Conservation (phyloP, 2,113 vertebrate species). For the Aramus guarauna region DNA sequence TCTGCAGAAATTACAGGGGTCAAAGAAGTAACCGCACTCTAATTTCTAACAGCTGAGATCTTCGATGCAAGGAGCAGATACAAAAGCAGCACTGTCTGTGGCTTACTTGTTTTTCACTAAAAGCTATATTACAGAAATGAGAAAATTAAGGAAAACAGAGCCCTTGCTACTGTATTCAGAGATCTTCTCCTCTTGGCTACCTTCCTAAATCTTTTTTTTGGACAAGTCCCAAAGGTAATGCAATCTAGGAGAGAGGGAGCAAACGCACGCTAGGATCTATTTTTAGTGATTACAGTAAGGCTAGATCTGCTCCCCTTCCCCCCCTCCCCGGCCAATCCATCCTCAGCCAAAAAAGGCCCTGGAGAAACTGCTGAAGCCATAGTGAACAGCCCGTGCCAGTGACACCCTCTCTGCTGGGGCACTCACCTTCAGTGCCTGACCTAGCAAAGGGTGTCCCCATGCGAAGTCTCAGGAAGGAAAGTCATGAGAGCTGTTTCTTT, state of each 20-base stretch:
- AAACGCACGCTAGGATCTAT: not conserved
- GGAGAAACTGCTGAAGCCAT: not conserved
- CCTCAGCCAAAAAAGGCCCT: not conserved
- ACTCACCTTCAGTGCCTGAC: not conserved
- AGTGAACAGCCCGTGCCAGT: not conserved
- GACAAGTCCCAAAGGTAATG: not conserved
- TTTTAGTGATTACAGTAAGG: conserved; percentile 10
- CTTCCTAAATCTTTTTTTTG: not conserved
- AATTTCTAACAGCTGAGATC: conserved; percentile 60
- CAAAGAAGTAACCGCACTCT: conserved; percentile 22
- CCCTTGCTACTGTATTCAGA: not conserved
- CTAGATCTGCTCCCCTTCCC: not conserved
- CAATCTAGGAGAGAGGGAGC: not conserved
- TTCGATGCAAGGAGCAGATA: not conserved
- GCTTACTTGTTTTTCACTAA: not conserved
- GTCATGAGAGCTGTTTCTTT: not conserved
- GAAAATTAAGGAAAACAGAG: conserved; percentile 9
- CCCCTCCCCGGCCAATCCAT: not conserved
- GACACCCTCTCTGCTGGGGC: not conserved
- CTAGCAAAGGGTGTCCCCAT: not conserved
- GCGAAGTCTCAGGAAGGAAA: not conserved
- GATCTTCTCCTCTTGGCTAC: not conserved
- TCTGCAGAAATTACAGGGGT: conserved; percentile 20
- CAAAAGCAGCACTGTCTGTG: conserved; percentile 48
- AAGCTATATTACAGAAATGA: not conserved